phyloP scores from a whole-genome alignment of 2,888 invertebrate genomes.

The Rugalucina vietnamica region DNA sequence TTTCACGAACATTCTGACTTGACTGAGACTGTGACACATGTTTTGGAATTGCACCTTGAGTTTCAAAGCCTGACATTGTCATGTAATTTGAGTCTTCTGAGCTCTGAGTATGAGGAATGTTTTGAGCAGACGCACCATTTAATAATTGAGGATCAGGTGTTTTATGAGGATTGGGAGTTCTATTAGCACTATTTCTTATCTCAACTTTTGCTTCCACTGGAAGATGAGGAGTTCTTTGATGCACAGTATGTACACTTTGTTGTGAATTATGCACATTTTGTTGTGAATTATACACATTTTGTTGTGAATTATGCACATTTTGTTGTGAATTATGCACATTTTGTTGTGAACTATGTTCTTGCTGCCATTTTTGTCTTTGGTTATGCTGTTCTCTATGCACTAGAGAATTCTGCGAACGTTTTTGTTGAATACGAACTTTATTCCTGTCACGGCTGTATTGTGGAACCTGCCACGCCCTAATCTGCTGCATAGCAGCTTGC shows the following conservation, averaged over 20 bases:
- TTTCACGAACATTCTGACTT: conserved; percentile 21
- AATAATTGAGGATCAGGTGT: conserved; percentile 37
- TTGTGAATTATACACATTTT: not conserved
- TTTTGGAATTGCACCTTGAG: conserved; percentile 66
- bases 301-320: too few relatives aligned
- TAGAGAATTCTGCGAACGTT: not conserved
- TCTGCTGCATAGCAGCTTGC: conserved; percentile 79
- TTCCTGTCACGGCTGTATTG: conserved; percentile 62
- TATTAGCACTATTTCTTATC: conserved; percentile 40
- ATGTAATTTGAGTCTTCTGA: conserved; percentile 53
- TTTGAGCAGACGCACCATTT: conserved; percentile 27
- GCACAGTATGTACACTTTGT: not conserved
- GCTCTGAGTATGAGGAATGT: conserved; percentile 34
- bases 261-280: not conserved
- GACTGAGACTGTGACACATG: conserved; percentile 64
- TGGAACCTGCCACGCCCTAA: conserved; percentile 78
- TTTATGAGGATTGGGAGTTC: conserved; percentile 24
- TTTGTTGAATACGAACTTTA: conserved; percentile 27
- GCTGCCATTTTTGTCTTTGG: conserved; percentile 1
- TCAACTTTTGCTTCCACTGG: conserved; percentile 55
- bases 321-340: not conserved
- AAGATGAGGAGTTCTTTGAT: conserved; percentile 20
- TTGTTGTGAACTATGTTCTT: not conserved
- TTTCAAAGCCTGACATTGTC: conserved; percentile 48
- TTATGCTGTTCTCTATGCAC: not conserved